Evolutionary conservation across 1,140 invertebrate species (phyloP).

Genomic region (Eurosta solidaginis): DNA sequence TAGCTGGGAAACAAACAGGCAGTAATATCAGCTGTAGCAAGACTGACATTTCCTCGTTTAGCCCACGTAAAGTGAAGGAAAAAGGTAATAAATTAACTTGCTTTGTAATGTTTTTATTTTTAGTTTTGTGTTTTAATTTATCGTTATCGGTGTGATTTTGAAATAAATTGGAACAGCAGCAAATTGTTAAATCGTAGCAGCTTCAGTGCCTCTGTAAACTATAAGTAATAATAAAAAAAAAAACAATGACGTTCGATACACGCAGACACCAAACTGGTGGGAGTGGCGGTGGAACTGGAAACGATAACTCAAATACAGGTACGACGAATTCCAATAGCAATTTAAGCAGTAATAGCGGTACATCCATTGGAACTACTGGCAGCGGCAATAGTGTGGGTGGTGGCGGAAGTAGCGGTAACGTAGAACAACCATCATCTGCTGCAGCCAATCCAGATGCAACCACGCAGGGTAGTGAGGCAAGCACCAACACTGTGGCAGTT

Average conservation of each 20-base stretch:
- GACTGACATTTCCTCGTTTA: too few relatives aligned
- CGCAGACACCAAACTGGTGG: constrained; percentile 42
- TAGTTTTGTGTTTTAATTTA: neutral
- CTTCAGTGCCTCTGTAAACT: constrained; percentile 4
- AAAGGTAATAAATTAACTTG: too few relatives aligned
- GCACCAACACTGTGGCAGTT: constrained; percentile 1
- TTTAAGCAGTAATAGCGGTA: constrained; percentile 15
- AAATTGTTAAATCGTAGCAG: neutral
- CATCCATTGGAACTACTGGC: neutral
- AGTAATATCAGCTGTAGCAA: too few relatives aligned
- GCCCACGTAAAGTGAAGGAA: too few relatives aligned
- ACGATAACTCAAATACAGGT: constrained; percentile 31
- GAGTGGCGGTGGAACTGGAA: constrained; percentile 26
- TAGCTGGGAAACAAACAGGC: too few relatives aligned
- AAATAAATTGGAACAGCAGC: neutral
- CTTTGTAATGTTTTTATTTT: too few relatives aligned
- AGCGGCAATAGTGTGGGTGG: neutral
- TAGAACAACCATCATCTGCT: constrained; percentile 29
- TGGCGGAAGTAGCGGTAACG: neutral
- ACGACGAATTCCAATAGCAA: constrained; percentile 32
- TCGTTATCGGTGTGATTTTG: neutral
- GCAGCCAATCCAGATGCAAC: constrained; percentile 23
- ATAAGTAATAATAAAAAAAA: neutral
- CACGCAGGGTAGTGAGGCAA: neutral
- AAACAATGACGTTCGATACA: constrained; percentile 56